Percentiles rank a stretch among this genome's conserved stretches.
phyloP scores from a whole-genome alignment of 2,888 invertebrate genomes.

The Ecdyonurus torrentis region DNA sequence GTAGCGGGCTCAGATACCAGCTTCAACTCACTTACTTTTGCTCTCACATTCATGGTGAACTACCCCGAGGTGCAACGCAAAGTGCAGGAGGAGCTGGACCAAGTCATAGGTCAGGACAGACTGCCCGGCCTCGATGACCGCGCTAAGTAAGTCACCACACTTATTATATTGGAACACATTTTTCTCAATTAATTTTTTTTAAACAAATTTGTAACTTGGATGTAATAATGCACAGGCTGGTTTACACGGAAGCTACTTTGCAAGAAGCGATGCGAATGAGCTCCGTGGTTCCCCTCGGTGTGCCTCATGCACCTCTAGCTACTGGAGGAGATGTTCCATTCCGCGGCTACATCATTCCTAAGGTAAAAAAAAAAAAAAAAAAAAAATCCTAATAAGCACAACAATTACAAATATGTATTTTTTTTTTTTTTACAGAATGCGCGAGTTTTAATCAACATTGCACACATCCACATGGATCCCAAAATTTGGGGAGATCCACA shows the following conservation, averaged over 20 bases:
- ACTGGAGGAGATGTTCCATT: constrained; percentile 17
- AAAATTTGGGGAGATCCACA: constrained; percentile 16
- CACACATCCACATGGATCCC: constrained; percentile 13
- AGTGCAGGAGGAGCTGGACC: constrained; percentile 15
- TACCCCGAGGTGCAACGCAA: constrained; percentile 14
- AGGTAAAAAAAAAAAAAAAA: too few relatives aligned
- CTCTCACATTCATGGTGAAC: constrained; percentile 14
- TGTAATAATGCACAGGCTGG: constrained; percentile 8
- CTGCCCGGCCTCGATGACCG: constrained; percentile 7
- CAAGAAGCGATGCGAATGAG: constrained; percentile 18
- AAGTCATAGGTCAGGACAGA: constrained; percentile 9
- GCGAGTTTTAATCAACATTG: constrained; percentile 12
- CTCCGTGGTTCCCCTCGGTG: constrained; percentile 15
- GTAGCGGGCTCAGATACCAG: constrained; percentile 15
- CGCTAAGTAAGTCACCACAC: not conserved
- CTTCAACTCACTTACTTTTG: constrained; percentile 14
- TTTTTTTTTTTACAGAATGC: constrained; percentile 12
- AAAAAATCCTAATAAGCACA: too few relatives aligned
- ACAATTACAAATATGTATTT: not conserved
- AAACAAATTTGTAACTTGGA: not conserved
- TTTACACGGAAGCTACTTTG: constrained; percentile 18
- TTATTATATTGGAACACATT: too few relatives aligned
- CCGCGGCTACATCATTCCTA: constrained; percentile 19
- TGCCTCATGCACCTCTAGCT: constrained; percentile 15
- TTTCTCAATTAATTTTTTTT: not conserved